Base-by-base conservation (phyloP, 2,113 vertebrate species). In the Pelecanus crispus region DNA sequence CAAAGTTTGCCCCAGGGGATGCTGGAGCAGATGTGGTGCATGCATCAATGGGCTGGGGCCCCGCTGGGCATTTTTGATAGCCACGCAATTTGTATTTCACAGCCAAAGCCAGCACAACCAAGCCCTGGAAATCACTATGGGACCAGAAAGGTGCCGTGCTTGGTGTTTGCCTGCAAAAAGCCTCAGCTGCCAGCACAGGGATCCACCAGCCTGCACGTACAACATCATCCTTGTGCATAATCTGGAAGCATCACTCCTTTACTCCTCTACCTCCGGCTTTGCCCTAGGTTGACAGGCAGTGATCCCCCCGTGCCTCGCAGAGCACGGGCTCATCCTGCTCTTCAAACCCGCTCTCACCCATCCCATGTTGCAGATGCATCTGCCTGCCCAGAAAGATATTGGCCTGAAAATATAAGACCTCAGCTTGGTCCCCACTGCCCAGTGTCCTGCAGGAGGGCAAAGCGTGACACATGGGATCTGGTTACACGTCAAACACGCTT, bases 391-490 rank as follows among this genome's bases (percentile, higher is more conserved):
- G 53, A 67, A 68, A 73, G 21, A 7, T 21, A 56, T 1, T 58
- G 36, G 15, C 77, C n/a, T 44, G 42, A 81, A 49, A 62, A 61
- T 8, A 45, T 4, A 32, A 92, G 40, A 32, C 26, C 40, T 36
- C 68, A 12, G 21, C 68, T 53, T 4, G 1, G 28, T 22, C 32
- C 32, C 26, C 8, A 1, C 52, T 38, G 45, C 79, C 55, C 6
- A 1, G 61, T 7, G 2, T 18, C 74, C 67, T 3, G 0, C 2
- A 2, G 40, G 47, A 81, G 56, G 61, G 36, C 49, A 25, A 70
- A 70, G 62, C 4, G 0, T 6, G 55, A 7, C 36, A 2, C 3
- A 0, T 38, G 3, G 4, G 31, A 11, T 12, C 19, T 7, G 36
- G 28, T 44, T 25, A 16, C 36, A 10, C 13, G 1, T 9, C 13